Conservation (phyloP, 2,113 vertebrate genomes). For the Petaurus breviceps region DNA sequence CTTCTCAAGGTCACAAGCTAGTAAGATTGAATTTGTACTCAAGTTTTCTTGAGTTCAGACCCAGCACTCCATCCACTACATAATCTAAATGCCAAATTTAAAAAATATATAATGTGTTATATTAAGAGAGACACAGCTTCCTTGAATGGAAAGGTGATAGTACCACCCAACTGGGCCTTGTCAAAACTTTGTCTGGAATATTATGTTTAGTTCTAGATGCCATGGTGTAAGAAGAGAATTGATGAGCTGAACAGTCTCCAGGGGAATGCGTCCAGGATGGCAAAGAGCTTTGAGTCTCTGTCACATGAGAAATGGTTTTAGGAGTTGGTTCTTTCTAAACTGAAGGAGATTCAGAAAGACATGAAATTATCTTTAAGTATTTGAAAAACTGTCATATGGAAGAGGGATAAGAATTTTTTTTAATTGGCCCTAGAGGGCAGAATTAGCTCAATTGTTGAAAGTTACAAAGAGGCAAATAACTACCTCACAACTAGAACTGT, state of each 20-base stretch:
- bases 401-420: neutral
- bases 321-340: neutral
- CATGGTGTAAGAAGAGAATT: neutral
- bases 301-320: neutral
- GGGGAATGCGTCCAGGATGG: neutral
- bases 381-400: neutral
- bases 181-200: neutral
- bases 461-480: neutral
- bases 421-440: neutral
- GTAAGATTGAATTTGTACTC: neutral
- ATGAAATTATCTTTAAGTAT: neutral
- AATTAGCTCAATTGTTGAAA: neutral
- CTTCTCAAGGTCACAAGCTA: neutral
- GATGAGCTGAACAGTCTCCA: neutral
- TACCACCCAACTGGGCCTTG: neutral
- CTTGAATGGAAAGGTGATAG: neutral
- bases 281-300: neutral
- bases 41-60: neutral
- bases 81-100: neutral
- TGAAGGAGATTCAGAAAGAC: neutral
- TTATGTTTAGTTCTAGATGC: neutral
- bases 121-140: neutral
- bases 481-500: neutral
- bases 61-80: neutral
- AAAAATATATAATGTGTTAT: neutral